Base-by-base conservation (phyloP, 30 jellyfish, hydroid and myxozoan species). In the Aurelia coerulea region DNA sequence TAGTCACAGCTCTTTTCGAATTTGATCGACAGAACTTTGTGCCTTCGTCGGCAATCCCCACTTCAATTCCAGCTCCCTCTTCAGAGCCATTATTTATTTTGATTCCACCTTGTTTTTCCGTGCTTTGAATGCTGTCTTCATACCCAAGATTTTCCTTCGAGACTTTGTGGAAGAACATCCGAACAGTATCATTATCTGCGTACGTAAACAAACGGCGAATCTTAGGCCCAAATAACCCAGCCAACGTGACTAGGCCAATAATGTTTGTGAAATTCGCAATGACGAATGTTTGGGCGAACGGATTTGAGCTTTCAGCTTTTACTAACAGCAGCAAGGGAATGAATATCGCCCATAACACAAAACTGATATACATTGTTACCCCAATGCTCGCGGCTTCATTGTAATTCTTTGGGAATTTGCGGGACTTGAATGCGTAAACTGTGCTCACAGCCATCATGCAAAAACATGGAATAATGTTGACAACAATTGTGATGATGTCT, bases 391-490 rank as follows among this genome's bases (percentile, higher is more conserved):
- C 34, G 0, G 92, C 85, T 31, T 83, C 92, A 79, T 83, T 83
- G 86, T 70, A 83, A 33, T 83, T 83, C 74, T 83, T 83, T 12
- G 92, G 92, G 73, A 83, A 83, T 42, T 83, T 83, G 32, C 93
- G 87, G 10, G 93, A 56, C 37, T 84, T 84, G 83, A 73, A 84
- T 10, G 93, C 93, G 60, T 73, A 84, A 10, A 73, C 75, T 1
- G 93, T 84, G 84, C 93, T 60, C 13, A 65, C 63, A 12, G 79
- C 73, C 88, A 84, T 16, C 83, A 84, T 60, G 58, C 75, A 62
- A 52, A 84, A 73, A 74, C 78, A 62, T 1, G 88, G 93, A 1
- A 84, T 41, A 8, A 84, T 52, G 34, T 74, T 84, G 69, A 84
- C 42, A 4, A 67, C 63, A 11, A 84, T 52, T 3, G 87, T 73